Evolutionary conservation across 2,888 invertebrate genomes (phyloP).

Genomic region (Eulithis prunata): DNA sequence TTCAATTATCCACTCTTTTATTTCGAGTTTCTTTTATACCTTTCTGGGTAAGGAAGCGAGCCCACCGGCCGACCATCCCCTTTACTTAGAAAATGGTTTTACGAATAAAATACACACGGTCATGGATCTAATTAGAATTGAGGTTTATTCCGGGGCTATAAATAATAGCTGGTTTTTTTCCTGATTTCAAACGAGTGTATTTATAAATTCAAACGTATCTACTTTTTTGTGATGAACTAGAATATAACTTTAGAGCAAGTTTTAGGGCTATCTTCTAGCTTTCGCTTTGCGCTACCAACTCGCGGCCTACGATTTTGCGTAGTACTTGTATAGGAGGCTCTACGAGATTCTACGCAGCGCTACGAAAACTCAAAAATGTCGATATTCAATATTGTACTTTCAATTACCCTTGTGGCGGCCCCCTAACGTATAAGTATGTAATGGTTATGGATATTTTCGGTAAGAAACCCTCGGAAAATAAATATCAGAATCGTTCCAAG

Average conservation of each 20-base stretch:
- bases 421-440: slow-evolving; percentile 23
- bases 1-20: slow-evolving; percentile 33
- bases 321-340: neutral
- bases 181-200: no score
- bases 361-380: neutral
- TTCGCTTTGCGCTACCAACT: neutral
- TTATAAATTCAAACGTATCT: no score
- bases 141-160: no score
- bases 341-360: neutral
- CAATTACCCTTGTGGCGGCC: slow-evolving; percentile 11
- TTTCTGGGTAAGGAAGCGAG: slow-evolving; percentile 13
- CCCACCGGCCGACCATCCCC: slow-evolving; percentile 1
- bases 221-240: no score
- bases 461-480: slow-evolving; percentile 35
- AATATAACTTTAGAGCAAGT: no score
- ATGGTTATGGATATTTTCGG: slow-evolving; percentile 35
- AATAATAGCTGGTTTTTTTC: no score
- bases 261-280: no score
- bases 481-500: slow-evolving; percentile 30
- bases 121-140: neutral
- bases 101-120: neutral
- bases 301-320: neutral
- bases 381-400: neutral
- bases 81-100: neutral
- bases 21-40: slow-evolving; percentile 24